phyloP scores from a whole-genome alignment of 2,888 invertebrate genomes.

The Liodrosophila aerea region DNA sequence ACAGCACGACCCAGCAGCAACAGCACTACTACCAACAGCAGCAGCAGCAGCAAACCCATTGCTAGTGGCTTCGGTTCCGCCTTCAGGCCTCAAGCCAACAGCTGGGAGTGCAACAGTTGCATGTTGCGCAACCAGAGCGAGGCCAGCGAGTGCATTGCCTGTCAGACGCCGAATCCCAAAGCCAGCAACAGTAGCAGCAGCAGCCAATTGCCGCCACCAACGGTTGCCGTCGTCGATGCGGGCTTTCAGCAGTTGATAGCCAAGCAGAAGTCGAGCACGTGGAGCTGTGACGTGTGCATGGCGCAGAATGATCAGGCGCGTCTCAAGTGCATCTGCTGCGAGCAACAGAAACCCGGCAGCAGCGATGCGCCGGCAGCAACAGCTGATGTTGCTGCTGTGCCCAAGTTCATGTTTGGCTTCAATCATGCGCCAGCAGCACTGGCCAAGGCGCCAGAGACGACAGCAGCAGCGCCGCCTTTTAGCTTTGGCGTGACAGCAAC shows the following conservation, averaged over 20 bases:
- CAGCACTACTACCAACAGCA: constrained; percentile 9
- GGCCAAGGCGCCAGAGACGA: too few relatives aligned
- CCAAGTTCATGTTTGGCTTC: constrained; percentile 81
- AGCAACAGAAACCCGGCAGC: constrained; percentile 83
- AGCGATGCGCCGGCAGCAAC: constrained; percentile 21
- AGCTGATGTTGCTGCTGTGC: constrained; percentile 51
- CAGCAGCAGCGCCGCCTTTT: too few relatives aligned
- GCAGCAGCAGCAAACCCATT: constrained; percentile 10
- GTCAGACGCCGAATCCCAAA: constrained; percentile 83
- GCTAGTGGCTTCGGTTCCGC: constrained; percentile 80
- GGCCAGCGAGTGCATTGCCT: constrained; percentile 83
- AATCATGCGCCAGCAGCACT: too few relatives aligned
- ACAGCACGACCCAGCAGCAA: constrained; percentile 78
- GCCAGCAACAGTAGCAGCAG: constrained; percentile 22
- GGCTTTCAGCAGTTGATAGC: constrained; percentile 80
- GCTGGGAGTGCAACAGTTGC: constrained; percentile 86
- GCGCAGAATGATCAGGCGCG: constrained; percentile 84
- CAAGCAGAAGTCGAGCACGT: constrained; percentile 81
- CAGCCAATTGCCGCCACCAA: constrained; percentile 14
- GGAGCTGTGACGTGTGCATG: constrained; percentile 86
- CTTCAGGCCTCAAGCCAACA: constrained; percentile 84
- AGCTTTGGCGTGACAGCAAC: too few relatives aligned
- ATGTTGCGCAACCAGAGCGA: constrained; percentile 84
- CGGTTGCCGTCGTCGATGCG: constrained; percentile 54
- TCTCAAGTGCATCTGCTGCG: constrained; percentile 85